Evolutionary conservation across 2,113 vertebrate species (phyloP).

Genomic region (Dolichallabes microphthalmus): DNA sequence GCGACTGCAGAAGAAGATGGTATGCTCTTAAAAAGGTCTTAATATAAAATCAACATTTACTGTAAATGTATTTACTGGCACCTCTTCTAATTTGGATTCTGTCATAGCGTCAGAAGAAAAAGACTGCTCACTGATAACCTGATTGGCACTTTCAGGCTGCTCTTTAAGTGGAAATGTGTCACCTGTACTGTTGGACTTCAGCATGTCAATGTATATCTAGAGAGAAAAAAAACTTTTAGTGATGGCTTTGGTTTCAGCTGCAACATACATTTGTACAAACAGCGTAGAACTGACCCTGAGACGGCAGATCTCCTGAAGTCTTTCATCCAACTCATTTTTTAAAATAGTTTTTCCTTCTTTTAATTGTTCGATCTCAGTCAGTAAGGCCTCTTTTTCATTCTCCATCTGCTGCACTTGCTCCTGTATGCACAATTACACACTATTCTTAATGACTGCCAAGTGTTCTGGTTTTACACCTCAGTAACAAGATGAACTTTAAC

Average conservation of each 20-base stretch:
- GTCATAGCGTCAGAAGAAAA: background rate
- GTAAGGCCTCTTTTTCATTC: conserved; percentile 61
- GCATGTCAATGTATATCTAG: conserved; percentile 49
- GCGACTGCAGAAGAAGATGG: conserved; percentile 28
- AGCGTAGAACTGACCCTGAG: conserved; percentile 61
- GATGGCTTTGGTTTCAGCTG: background rate
- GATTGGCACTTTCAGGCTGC: background rate
- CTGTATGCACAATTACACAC: conserved; percentile 51
- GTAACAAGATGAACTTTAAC: conserved; percentile 1
- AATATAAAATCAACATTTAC: background rate
- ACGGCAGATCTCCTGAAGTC: conserved; percentile 49
- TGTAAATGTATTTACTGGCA: background rate
- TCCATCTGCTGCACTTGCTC: conserved; percentile 67
- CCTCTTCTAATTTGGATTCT: conserved; percentile 34
- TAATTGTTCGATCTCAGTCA: conserved; percentile 50
- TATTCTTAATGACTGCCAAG: background rate
- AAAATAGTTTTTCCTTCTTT: conserved; percentile 56
- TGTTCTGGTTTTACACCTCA: background rate
- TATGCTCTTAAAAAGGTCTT: background rate
- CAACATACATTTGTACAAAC: background rate
- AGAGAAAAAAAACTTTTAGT: background rate
- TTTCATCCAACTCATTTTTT: conserved; percentile 50
- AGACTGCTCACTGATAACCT: conserved; percentile 4
- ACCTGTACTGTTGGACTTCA: conserved; percentile 30
- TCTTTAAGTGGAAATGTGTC: conserved; percentile 6